Base-by-base conservation (phyloP, 2,797 vertebrate genomes). In the Coluber constrictor region DNA sequence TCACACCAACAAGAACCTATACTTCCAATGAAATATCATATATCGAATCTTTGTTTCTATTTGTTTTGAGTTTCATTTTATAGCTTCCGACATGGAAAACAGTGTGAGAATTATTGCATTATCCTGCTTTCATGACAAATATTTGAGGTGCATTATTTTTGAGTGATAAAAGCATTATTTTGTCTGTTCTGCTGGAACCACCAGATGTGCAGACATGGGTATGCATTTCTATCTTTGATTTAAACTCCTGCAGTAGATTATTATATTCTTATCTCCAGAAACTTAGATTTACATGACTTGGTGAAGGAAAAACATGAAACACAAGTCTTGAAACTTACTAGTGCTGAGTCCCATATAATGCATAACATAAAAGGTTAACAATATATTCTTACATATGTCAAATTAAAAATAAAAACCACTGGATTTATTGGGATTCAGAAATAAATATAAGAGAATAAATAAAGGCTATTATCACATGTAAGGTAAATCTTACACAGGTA, bases 81-180 rank as follows among this genome's bases (percentile, higher is more conserved):
- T 74, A 32, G 87, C 87, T 89, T 92, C 91, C 79, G 63, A 51
- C 55, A 70, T 92, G 27, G n/a, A 92, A 87, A 88, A 88, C 63
- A 88, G 25, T 13, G 23, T 37, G 66, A 70, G 60, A 56, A 55
- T 15, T 25, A 91, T 87, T 91, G 90, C 29, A 63, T 87, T 61
- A 91, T 54, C 23, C 59, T 54, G n/a, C 12, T 55, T 66, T 87
- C 51, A 87, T 27, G 43, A 60, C 90, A 61, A 86, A 66, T 51
- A 86, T 86, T 37, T 23, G 55, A 27, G n/a, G 2, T 6, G 16
- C 54, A 70, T 88, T 57, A 57, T 51, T 56, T 32, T 37, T 29
- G 61, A 88, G 5, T 7, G 79, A n/a, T 1, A 91, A 86, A 90
- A 59, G 55, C 43, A 57, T 86, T 63, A 18, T 86, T 29, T 32